Percentiles rank a stretch among this genome's conserved stretches.
Evolutionary conservation across 2,797 vertebrate species (phyloP).

Genomic region (Eulemur rubriventer): DNA sequence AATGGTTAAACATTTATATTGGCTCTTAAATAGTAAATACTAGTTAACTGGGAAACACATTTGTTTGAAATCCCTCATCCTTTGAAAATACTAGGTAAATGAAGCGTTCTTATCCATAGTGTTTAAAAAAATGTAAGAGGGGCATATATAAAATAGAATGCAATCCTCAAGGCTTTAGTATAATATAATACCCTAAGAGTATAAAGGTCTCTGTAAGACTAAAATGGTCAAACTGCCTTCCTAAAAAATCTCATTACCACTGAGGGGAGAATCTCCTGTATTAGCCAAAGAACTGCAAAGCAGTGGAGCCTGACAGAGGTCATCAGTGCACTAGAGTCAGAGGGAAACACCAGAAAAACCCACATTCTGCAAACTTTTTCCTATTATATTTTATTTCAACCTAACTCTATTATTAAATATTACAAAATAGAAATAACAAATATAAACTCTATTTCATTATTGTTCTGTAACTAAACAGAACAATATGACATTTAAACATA

Average conservation of each 20-base stretch:
- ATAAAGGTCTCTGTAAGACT: not conserved
- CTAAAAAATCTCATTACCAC: not conserved
- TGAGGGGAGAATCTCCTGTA: not conserved
- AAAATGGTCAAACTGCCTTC: constrained; percentile 18
- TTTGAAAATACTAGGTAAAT: not conserved
- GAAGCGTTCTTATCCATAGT: not conserved
- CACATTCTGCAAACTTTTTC: not conserved
- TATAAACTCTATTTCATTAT: constrained; percentile 28
- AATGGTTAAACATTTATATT: not conserved
- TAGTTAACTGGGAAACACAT: not conserved
- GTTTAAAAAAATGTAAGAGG: not conserved
- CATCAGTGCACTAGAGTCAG: not conserved
- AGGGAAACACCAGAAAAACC: not conserved
- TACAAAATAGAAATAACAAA: constrained; percentile 54
- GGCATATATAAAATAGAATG: not conserved
- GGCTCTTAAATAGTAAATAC: not conserved
- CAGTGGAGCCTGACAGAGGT: not conserved
- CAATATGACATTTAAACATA: constrained; percentile 14
- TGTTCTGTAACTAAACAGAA: constrained; percentile 2
- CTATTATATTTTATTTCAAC: constrained; percentile 9
- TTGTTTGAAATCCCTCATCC: not conserved
- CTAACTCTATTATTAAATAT: constrained; percentile 48
- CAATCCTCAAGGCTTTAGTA: not conserved
- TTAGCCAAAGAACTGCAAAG: not conserved
- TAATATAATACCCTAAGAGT: not conserved